These are phyloP conservation scores for Pithys albifrons DNA, from an alignment of 2,113 vertebrate genomes.

Conservation along the genomic window DNA sequence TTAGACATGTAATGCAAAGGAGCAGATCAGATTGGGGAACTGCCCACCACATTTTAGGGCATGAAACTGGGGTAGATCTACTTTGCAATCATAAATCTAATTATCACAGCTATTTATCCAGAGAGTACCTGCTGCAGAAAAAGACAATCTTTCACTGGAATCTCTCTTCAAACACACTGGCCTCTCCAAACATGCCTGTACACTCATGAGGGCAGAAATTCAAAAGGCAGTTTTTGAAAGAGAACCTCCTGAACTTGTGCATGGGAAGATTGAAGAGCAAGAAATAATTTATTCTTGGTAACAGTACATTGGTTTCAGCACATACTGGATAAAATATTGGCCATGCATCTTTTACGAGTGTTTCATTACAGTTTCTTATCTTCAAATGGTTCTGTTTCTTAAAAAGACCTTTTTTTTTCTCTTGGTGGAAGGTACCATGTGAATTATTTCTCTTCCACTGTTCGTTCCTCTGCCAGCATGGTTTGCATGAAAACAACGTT, in stretches of 20 bases:
- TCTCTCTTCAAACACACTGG: neutral
- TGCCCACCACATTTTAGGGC: neutral
- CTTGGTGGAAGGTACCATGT: neutral
- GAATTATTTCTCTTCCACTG: neutral
- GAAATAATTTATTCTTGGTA: neutral
- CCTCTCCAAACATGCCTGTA: neutral
- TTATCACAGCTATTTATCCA: neutral
- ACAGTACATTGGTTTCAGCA: neutral
- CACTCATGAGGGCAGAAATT: neutral
- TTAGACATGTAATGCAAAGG: neutral
- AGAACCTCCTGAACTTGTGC: neutral
- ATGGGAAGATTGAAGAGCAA: neutral
- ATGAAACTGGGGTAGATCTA: neutral
- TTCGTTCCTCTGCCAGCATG: neutral
- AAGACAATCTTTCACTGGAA: neutral
- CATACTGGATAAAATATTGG: neutral
- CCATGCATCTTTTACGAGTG: neutral
- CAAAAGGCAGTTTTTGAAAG: neutral
- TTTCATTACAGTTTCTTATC: neutral
- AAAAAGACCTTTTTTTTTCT: neutral
- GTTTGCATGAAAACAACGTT: neutral
- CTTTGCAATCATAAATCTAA: neutral
- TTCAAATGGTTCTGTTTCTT: neutral
- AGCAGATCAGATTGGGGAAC: neutral
- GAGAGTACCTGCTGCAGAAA: neutral